phyloP scores from a whole-genome alignment of 2,797 vertebrate species.

The Sitta carolinensis region DNA sequence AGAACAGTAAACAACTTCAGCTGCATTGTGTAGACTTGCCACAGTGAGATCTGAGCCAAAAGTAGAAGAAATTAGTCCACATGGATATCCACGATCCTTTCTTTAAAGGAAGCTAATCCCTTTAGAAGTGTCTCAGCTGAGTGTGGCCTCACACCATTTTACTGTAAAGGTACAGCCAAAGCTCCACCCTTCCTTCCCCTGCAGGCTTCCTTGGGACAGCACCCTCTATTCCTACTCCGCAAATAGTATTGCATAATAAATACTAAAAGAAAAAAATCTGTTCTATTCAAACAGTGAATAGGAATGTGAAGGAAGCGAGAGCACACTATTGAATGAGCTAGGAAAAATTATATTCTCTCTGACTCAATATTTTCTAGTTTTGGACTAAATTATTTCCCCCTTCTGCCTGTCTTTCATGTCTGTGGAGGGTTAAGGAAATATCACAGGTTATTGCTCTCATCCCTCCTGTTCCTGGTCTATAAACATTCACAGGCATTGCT shows the following conservation, averaged over 20 bases:
- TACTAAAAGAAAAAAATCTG: neutral
- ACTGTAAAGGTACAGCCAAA: neutral
- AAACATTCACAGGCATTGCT: neutral
- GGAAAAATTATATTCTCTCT: neutral
- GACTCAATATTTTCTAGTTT: neutral
- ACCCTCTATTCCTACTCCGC: neutral
- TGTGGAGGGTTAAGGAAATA: neutral
- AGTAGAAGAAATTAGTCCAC: neutral
- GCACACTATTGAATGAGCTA: neutral
- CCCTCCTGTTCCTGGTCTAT: neutral
- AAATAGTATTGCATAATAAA: neutral
- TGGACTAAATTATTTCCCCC: neutral
- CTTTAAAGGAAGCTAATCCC: neutral
- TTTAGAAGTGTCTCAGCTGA: neutral
- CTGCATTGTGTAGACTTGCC: neutral
- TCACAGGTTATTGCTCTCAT: neutral
- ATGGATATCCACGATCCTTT: neutral
- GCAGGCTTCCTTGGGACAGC: neutral
- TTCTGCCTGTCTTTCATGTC: neutral
- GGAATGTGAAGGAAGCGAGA: neutral
- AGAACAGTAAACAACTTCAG: neutral
- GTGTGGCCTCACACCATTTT: neutral
- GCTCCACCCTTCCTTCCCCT: neutral
- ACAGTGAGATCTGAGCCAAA: neutral
- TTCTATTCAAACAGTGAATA: neutral